Evolutionary conservation across 2,113 vertebrate species (phyloP).

Genomic region (Gnathonemus echidnorhynchus): DNA sequence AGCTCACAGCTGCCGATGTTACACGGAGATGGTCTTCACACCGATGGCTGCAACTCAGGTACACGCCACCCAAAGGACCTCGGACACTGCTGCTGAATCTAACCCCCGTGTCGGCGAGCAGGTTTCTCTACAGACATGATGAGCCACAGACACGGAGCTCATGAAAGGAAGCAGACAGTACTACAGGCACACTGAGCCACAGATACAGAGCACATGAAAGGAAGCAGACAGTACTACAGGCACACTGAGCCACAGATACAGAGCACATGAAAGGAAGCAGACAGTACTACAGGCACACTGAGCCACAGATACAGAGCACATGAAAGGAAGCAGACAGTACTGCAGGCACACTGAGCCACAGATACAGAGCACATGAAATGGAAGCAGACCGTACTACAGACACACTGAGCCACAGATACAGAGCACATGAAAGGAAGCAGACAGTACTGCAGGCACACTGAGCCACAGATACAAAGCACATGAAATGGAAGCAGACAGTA

Average conservation of each 20-base stretch:
- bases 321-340: not conserved
- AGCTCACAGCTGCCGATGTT: not conserved
- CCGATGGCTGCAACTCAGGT: not conserved
- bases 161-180: not conserved
- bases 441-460: not conserved
- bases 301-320: too few species aligned
- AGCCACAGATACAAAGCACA: fast-evolving
- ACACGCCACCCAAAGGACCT: not conserved
- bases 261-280: not conserved
- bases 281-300: too few species aligned
- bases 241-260: not conserved
- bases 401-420: too few species aligned
- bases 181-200: not conserved
- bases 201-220: not conserved
- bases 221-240: not conserved
- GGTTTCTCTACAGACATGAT: not conserved
- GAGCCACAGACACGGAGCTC: not conserved
- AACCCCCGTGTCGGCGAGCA: not conserved
- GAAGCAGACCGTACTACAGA: too few species aligned
- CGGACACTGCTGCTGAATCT: not conserved
- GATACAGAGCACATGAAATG: too few species aligned
- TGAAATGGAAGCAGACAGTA: not conserved
- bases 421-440: too few species aligned
- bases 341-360: not conserved
- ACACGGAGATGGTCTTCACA: not conserved